These are phyloP conservation scores for Romanogobio albipinnatus DNA, from an alignment of 2,113 vertebrate species.

Conservation along the genomic window DNA sequence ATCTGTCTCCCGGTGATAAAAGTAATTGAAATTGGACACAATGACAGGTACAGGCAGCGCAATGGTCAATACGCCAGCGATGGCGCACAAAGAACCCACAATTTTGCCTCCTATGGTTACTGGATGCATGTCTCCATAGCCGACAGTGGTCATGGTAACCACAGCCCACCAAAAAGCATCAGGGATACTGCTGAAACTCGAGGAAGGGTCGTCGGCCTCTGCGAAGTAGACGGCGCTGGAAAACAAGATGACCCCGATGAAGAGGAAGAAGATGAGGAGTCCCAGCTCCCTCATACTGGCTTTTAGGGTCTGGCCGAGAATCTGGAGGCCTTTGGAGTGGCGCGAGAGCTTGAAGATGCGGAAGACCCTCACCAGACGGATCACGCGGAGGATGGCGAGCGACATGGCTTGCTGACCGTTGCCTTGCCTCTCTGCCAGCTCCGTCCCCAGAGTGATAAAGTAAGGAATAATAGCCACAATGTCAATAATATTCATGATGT, in stretches of 20 bases:
- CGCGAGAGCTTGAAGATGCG: slow-evolving; percentile 97
- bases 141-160: slow-evolving; percentile 98
- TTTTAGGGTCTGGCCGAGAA: slow-evolving; percentile 94
- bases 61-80: slow-evolving; percentile 95
- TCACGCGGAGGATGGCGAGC: slow-evolving; percentile 93
- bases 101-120: slow-evolving; percentile 98
- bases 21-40: slow-evolving; percentile 99
- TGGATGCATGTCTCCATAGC: slow-evolving; percentile 97
- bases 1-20: slow-evolving; percentile 96
- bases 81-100: slow-evolving; percentile 94
- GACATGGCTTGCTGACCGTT: slow-evolving; percentile 98
- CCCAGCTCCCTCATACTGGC: slow-evolving; percentile 96
- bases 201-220: slow-evolving; percentile 92
- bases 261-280: slow-evolving; percentile 96
- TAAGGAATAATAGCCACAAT: slow-evolving; percentile 98
- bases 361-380: slow-evolving; percentile 94
- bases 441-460: slow-evolving; percentile 96
- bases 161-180: slow-evolving; percentile 99
- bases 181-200: slow-evolving; percentile 95
- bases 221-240: slow-evolving; percentile 98
- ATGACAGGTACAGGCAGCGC: slow-evolving; percentile 96
- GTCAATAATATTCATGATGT: slow-evolving; percentile 99
- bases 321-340: slow-evolving; percentile 96
- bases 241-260: slow-evolving; percentile 96
- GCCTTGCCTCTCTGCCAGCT: slow-evolving; percentile 89